Percentiles rank a stretch among this genome's conserved stretches.
These are phyloP conservation scores for Leptinotarsa peninsularis DNA, from an alignment of 2,888 invertebrate genomes.

Conservation along the genomic window DNA sequence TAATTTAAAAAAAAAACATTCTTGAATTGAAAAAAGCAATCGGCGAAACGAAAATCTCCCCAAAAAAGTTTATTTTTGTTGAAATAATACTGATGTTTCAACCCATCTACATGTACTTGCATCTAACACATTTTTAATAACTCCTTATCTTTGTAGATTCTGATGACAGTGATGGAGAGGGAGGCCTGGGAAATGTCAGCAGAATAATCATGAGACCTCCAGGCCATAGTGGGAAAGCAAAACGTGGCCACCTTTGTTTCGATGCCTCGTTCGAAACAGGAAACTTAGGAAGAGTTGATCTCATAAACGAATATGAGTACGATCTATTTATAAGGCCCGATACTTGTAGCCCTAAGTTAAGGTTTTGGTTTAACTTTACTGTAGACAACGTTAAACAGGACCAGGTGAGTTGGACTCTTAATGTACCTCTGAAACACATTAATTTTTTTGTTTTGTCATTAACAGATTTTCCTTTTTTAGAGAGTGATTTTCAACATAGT, in stretches of 20 bases:
- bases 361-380: conserved; percentile 98
- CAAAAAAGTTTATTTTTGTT: too few species aligned
- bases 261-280: conserved; percentile 98
- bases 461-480: conserved; percentile 68
- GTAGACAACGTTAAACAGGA: conserved; percentile 95
- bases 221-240: conserved; percentile 94
- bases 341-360: conserved; percentile 91
- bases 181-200: conserved; percentile 92
- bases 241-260: conserved; percentile 95
- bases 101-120: too few species aligned
- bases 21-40: too few species aligned
- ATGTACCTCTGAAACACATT: not conserved
- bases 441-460: not conserved
- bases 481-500: conserved; percentile 97
- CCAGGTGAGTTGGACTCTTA: conserved; percentile 72
- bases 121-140: too few species aligned
- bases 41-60: too few species aligned
- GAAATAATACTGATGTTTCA: too few species aligned
- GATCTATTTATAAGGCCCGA: conserved; percentile 96
- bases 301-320: conserved; percentile 94
- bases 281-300: conserved; percentile 94
- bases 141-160: conserved; percentile 73
- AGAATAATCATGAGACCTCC: conserved; percentile 88
- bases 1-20: too few species aligned
- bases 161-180: conserved; percentile 93